Base-by-base conservation (phyloP, 2,888 invertebrate genomes). In the Plebejus argus region DNA sequence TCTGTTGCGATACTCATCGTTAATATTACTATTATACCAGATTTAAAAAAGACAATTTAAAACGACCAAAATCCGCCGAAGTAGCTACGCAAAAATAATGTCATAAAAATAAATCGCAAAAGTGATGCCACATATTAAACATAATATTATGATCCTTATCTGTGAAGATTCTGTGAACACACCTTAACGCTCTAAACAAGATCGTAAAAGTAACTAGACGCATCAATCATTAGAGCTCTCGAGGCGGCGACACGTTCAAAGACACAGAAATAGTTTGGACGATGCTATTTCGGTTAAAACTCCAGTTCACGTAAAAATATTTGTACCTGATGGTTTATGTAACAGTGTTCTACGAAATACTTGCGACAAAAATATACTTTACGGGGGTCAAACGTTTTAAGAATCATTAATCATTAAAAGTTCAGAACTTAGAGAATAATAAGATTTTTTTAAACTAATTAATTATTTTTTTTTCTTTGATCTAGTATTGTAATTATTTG, bases 271-370 rank as follows among this genome's bases (percentile, higher is more conserved):
- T 53, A 74, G 23, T 53, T 53, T 20, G 45, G 23, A 23, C 15
- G 49, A 74, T 28, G 53, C 85, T 93, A 93, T 93, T 93, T 93
- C 84, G 79, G 91, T 88, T 82, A 78, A 82, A 82, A 83, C 82
- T 83, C 81, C 79, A 81, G 28, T 66, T 66, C 28, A 66, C 66
- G 66, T 66, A 66, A 66, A 66, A 66, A 66, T 66, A 49, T 75
- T 53, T 76, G 76, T 53, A 56, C 76, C 35, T 56, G n/a, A 49
- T 45, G 45, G 61, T 76, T 35, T 70, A 23, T 70, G 66, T 76
- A 33, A 53, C 28, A 39, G 15, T 72, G 45, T 20, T n/a, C 2
- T 45, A 39, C 5, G 45, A 39, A 35, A 71, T 71, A 70, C 75
- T 74, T 33, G 28, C 12, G 1, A 15, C 66, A 66, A 5, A 66